A percentile compares a stretch with the other conserved stretches of the same genome.
These are phyloP conservation scores for Monomorium pharaonis DNA, from an alignment of 1,140 invertebrate genomes.

Conservation along the genomic window DNA sequence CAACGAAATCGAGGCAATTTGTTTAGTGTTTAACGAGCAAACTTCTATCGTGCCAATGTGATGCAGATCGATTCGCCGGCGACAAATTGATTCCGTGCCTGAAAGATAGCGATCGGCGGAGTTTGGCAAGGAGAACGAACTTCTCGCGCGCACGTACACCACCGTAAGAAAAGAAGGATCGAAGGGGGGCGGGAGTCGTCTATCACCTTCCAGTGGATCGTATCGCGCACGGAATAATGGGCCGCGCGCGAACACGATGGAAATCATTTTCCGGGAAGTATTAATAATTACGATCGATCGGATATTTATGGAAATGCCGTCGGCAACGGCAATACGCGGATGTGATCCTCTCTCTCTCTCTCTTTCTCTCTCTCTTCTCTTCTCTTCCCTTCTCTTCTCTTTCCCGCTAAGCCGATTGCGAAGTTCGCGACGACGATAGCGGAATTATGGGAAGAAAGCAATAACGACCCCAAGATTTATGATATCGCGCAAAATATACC, in stretches of 20 bases:
- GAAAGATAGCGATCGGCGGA: conserved; percentile 35
- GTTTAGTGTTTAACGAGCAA: conserved; percentile 53
- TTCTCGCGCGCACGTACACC: background rate
- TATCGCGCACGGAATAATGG: conserved; percentile 23
- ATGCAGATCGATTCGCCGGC: conserved; percentile 19
- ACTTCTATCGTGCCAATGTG: conserved; percentile 24
- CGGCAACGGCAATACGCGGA: background rate
- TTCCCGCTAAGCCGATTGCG: conserved; percentile 38
- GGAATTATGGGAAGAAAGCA: conserved; percentile 62
- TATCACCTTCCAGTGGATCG: background rate
- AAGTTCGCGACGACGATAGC: conserved; percentile 41
- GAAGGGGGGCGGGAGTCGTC: conserved; percentile 4
- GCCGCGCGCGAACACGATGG: conserved; percentile 5
- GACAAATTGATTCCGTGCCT: conserved; percentile 46
- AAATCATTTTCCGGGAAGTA: conserved; percentile 52
- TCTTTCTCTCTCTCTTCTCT: too few species aligned
- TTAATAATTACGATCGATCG: conserved; percentile 60
- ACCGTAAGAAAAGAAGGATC: conserved; percentile 15
- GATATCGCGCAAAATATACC: conserved; percentile 23
- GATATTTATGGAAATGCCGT: conserved; percentile 55
- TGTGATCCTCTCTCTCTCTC: background rate
- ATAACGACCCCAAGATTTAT: conserved; percentile 58
- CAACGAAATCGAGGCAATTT: conserved; percentile 44
- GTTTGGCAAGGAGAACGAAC: background rate
- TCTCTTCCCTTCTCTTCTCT: too few species aligned